Evolutionary conservation across 1,140 invertebrate genomes (phyloP), one percentile per base, ranked within the genome.

Genomic region (Subanguina moxae): DNA sequence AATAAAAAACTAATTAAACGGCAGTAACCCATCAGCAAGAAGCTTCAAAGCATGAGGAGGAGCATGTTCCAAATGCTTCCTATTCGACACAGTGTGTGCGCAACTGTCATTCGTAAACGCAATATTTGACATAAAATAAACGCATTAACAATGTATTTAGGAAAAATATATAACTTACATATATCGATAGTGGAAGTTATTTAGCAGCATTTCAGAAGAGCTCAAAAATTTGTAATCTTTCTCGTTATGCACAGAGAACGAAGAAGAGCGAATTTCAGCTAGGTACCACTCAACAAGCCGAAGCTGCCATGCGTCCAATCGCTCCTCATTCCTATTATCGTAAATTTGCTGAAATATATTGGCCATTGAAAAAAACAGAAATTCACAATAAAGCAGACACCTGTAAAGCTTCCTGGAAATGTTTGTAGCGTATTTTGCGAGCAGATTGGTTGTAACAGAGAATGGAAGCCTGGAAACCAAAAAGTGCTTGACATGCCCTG

Each of bases 51-150:
- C 61, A 56, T 82, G 76, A 5, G 80, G 80, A 17, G 78, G 79
- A 57, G 80, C 80, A 62, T 78, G 63, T 64, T 73, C 75, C 7
- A 80, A 64, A 56, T 23, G 21, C 58, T 61, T n/a, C 7, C 38
- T 1, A 19, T 61, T 25, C 3, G 27, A 19, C 58, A 79, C 62
- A 17, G 45, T 66, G 48, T 79, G 81, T 25, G 59, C 68, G 43
- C 74, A 58, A n/a, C 82, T 64, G 21, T 75, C 75, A 43, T 81
- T 80, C 1, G 77, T 79, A 1, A 65, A 67, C 61, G 81, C 72
- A 28, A 76, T 73, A 42, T 82, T 82, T 1, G 66, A 62, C 28
- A 77, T 77, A 62, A 64, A 79, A 66, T 17, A 11, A 43, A 71
- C 8, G 27, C 74, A 56, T 56, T 9, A 23, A 23, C 3, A 56